Base-by-base conservation (phyloP, 2,888 invertebrate species). In the Lathronympha strigana region DNA sequence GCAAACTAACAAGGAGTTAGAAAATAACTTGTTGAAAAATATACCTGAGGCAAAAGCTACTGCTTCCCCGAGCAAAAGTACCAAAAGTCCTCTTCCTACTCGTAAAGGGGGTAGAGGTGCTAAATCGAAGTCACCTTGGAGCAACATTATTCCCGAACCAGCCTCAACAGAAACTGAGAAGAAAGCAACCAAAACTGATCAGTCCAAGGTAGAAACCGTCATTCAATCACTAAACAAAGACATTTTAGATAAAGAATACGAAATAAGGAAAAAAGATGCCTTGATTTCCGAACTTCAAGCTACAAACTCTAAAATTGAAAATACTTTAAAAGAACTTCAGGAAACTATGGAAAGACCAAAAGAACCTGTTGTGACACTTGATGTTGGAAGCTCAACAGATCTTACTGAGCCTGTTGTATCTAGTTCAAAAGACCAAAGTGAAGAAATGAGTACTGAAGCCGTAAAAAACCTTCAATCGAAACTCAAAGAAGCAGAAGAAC, bases 1-100 rank as follows among this genome's bases (percentile, higher is more conserved):
- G 69, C 87, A 89, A 72, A 88, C 92, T 43, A 92, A 92, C 71
- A 90, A 92, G 67, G 92, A 93, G 71, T 84, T 94, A 21, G 93
- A 94, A 82, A 87, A 84, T 61, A 93, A 92, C 79, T 78, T 93
- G 43, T 82, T 86, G 9, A 81, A 76, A 58, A 71, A 79, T 15
- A 83, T 73, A 69, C 68, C 75, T 61, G 89, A 90, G 66, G 40
- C 79, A 33, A 91, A 91, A 77, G 67, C 79, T 17, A 67, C 76
- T 38, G 51, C 73, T 63, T 83, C 88, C 54, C 83, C 86, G 49
- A 78, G 76, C 54, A 89, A 88, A 71, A 90, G 83, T 72, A 61
- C 47, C 25, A 83, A 80, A 38, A 91, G 91, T 67, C 90, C 92
- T 23, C 76, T 91, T 36, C 84, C 89, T 25, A 74, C 78, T 25